Percentiles rank a stretch among this genome's conserved stretches.
Conservation (phyloP, 64 coral and sea anemone genomes). For the Porites australiensis region DNA sequence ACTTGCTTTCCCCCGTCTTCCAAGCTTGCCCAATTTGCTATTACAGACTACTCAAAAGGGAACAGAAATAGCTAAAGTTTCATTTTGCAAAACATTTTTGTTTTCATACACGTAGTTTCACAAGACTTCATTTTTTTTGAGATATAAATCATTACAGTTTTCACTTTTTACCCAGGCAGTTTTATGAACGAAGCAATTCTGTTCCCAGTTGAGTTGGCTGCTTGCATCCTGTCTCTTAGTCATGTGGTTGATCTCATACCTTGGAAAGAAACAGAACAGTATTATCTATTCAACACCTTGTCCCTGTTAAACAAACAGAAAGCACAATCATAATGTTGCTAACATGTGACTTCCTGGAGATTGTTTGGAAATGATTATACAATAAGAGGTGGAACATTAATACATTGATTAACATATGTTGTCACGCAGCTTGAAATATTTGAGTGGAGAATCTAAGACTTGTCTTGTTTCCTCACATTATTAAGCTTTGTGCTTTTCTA, state of each 20-base stretch:
- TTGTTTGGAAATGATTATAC: not conserved
- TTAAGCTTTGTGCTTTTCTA: not conserved
- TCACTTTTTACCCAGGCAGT: not conserved
- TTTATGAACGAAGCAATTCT: conserved; percentile 11
- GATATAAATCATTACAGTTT: not conserved
- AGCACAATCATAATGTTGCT: not conserved
- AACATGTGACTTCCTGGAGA: not conserved
- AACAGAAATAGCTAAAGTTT: not conserved
- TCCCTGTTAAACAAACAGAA: conserved; percentile 9
- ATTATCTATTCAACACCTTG: conserved; percentile 79
- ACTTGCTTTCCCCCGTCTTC: conserved; percentile 74
- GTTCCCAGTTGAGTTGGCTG: conserved; percentile 59
- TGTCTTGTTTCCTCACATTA: conserved; percentile 25
- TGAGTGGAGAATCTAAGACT: not conserved
- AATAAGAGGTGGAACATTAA: not conserved
- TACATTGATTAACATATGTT: too few relatives aligned
- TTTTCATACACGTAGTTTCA: not conserved
- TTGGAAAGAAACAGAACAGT: conserved; percentile 68
- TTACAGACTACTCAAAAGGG: conserved; percentile 48
- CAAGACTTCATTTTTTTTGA: not conserved
- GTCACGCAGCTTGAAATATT: not conserved
- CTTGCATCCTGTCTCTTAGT: conserved; percentile 68
- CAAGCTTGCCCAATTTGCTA: conserved; percentile 78
- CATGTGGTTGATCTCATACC: conserved; percentile 91
- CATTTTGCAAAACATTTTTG: not conserved